Base-by-base conservation (phyloP, 2,888 invertebrate species). In the Hirtodrosophila histrioides region DNA sequence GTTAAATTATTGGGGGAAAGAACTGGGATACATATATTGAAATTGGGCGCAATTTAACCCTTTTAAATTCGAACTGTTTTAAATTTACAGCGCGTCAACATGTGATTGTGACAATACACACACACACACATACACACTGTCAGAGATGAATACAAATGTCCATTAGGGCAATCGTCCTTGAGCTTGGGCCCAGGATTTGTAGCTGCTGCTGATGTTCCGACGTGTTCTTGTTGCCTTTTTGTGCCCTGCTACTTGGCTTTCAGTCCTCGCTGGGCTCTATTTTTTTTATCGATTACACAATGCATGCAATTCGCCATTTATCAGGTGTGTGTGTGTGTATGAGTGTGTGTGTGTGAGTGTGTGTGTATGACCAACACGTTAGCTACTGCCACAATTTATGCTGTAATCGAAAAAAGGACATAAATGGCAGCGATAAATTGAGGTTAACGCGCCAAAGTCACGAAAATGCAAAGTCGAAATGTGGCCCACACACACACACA, bases 351-450 rank as follows among this genome's bases (percentile, higher is more conserved):
- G 39, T 36, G 57, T 46, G 58, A 33, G 46, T 57, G 27, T 44
- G 63, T 37, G 65, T 57, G 48, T 57, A 57, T 49, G 80, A 51
- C 85, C 82, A 84, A 69, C 75, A 78, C 81, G 86, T 78, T 84
- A 75, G 69, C 68, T 69, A 71, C 68, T 69, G 69, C 80, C 88
- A 73, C 83, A 82, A 84, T 86, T 87, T 87, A 82, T 84, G 80
- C 82, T 79, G 84, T 85, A 84, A 86, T 87, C 88, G 80, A 83
- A 82, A 87, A 77, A 78, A 77, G 83, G 75, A 79, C 88, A 87
- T 79, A 87, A 84, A 87, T 87, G 86, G 88, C 83, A 79, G 78
- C 88, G 83, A 84, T 87, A 84, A 84, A 84, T 87, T 84, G 84
- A 87, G 84, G 84, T 84, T 84, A 84, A 84, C 88, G 83, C 88